Percentiles rank a stretch among this genome's conserved stretches.
Conservation (phyloP, 2,113 vertebrate species). For the Oncorhynchus gorbuscha region DNA sequence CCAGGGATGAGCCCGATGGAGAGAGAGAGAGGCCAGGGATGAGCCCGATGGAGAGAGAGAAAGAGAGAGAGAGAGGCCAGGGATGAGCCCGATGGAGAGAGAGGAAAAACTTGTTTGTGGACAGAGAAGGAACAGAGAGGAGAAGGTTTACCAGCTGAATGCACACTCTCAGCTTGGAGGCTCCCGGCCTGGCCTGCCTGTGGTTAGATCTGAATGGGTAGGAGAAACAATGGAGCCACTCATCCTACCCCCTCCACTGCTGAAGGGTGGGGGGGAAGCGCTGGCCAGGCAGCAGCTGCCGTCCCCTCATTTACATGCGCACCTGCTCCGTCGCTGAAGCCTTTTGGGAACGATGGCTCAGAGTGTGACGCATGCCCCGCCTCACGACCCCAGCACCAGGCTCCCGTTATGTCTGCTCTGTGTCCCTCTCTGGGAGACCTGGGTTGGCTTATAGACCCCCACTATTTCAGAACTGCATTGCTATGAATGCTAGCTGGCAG, state of each 20-base stretch:
- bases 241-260: slow-evolving; percentile 48
- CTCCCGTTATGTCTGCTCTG: slow-evolving; percentile 43
- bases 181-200: slow-evolving; percentile 30
- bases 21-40: no score
- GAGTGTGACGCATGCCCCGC: slow-evolving; percentile 71
- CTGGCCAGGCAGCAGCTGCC: slow-evolving; percentile 80
- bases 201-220: slow-evolving; percentile 65
- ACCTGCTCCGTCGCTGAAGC: slow-evolving; percentile 83
- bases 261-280: slow-evolving; percentile 5
- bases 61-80: neutral
- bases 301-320: slow-evolving; percentile 84
- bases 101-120: neutral
- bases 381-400: slow-evolving; percentile 67
- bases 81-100: neutral
- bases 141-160: slow-evolving; percentile 68
- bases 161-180: slow-evolving; percentile 45
- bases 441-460: neutral
- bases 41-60: no score
- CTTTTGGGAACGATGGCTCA: slow-evolving; percentile 69
- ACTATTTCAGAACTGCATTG: slow-evolving; percentile 15
- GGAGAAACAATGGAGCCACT: slow-evolving; percentile 80
- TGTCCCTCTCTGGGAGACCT: neutral
- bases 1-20: no score
- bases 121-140: slow-evolving; percentile 22
- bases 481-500: neutral